Conservation (phyloP, 2,113 vertebrate genomes). For the Dipodomys merriami region DNA sequence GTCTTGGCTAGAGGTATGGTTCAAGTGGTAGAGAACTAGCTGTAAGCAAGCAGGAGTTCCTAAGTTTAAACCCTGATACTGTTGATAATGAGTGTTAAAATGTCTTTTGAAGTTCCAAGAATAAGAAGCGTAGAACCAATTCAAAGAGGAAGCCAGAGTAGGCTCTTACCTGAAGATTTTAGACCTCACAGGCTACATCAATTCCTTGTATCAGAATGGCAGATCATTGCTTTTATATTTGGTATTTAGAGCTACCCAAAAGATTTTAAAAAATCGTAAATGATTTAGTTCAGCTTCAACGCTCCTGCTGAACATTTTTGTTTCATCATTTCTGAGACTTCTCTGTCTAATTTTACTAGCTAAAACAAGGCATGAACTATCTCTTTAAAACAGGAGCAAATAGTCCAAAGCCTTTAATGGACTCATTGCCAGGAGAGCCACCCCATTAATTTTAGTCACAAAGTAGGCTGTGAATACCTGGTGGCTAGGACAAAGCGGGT, state of each 20-base stretch:
- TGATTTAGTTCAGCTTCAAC: not conserved
- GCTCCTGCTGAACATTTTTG: not conserved
- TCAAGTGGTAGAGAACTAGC: too few relatives aligned
- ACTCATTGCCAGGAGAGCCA: not conserved
- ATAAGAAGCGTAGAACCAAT: too few relatives aligned
- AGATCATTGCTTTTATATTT: not conserved
- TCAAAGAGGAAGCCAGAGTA: not conserved
- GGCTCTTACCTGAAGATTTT: not conserved
- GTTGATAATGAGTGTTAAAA: not conserved
- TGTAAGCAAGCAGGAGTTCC: too few relatives aligned
- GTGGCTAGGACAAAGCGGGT: not conserved
- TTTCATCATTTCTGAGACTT: not conserved
- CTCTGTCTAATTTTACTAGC: not conserved
- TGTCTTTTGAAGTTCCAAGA: not conserved
- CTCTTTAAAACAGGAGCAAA: not conserved
- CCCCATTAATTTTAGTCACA: not conserved
- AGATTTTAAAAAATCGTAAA: not conserved
- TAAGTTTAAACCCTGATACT: too few relatives aligned
- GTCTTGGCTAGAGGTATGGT: too few relatives aligned
- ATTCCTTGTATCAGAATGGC: not conserved
- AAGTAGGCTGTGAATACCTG: not conserved
- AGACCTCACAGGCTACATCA: not conserved
- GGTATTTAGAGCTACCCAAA: not conserved
- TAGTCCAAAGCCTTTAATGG: not conserved
- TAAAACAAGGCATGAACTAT: not conserved